Evolutionary conservation across 2,113 vertebrate genomes (phyloP), one percentile per base, ranked within the genome.

Genomic region (Pheucticus melanocephalus): DNA sequence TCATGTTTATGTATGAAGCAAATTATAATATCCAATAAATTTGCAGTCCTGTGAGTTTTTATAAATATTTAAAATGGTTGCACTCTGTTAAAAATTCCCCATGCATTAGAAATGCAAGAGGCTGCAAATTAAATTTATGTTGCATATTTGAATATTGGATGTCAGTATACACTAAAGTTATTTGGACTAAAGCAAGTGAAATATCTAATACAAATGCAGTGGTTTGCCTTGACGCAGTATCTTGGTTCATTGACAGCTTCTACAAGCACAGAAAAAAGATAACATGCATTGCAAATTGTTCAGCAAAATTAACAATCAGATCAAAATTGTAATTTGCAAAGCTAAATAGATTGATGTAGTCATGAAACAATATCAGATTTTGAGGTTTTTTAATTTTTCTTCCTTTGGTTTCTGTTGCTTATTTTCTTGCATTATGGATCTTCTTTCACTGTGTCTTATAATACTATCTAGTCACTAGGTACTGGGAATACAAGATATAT

Each of bases 51-150:
- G 5, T 60, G 79, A 81, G 35, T 35, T 86, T 95, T 88, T 93
- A 95, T 96, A 94, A 95, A 96, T 96, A 92, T 94, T 95, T 95
- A 70, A 91, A 93, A 40, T 40, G 3, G 5, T 80, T 92, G 50
- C 60, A 75, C 39, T 85, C 78, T 65, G 14, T 84, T 84, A 37
- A 86, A 88, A 82, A 82, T 91, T 85, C 87, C n/a, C 45, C 20
- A 64, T 90, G 60, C 59, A 92, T 92, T 91, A 86, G 85, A 93
- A 93, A 86, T 86, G 78, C 56, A 66, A 85, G 66, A n/a, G 59
- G 70, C 63, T 75, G 45, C 66, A 88, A 95, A 95, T 95, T 94
- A 82, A 82, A 85, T 95, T 91, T 90, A 82, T 91, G 72, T 47
- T 92, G 59, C 39, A 37, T 92, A 76, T 77, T 83, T 88, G 76